Conservation (phyloP, 1,140 invertebrate genomes). For the Galleria mellonella region DNA sequence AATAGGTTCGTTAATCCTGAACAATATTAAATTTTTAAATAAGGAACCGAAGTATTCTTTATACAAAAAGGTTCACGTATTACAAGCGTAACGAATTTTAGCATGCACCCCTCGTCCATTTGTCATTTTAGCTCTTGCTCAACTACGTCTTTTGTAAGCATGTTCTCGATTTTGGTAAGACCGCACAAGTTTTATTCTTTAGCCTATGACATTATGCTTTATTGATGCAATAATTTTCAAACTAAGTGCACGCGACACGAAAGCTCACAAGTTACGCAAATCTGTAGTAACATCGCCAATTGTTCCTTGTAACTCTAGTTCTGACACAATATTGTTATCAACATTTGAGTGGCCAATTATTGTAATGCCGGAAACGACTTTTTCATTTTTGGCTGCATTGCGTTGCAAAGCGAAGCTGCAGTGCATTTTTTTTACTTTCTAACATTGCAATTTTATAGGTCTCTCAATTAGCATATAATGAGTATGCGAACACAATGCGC, state of each 20-base stretch:
- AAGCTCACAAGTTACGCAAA: constrained; percentile 24
- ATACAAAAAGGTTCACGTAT: not conserved
- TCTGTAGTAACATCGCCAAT: constrained; percentile 10
- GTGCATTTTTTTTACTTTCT: not conserved
- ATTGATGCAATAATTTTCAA: constrained; percentile 14
- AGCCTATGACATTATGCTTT: constrained; percentile 6
- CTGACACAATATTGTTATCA: constrained; percentile 12
- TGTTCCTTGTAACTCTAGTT: not conserved
- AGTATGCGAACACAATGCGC: constrained; percentile 27
- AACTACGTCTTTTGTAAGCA: constrained; percentile 1
- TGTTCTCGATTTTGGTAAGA: constrained; percentile 2
- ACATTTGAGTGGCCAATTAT: constrained; percentile 13
- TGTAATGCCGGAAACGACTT: not conserved
- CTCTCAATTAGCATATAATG: constrained; percentile 64
- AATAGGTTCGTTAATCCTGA: constrained; percentile 2
- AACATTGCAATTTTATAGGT: constrained; percentile 5
- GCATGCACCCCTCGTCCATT: constrained; percentile 24
- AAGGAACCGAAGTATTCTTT: not conserved
- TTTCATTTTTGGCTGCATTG: too few relatives aligned
- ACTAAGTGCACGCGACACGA: constrained; percentile 14
- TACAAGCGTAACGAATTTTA: constrained; percentile 3
- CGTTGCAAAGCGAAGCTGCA: too few relatives aligned
- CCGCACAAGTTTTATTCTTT: not conserved
- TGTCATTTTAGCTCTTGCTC: constrained; percentile 14
- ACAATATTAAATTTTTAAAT: too few relatives aligned